Evolutionary conservation across 2,888 invertebrate species (phyloP).

Genomic region (Rhingia rostrata): DNA sequence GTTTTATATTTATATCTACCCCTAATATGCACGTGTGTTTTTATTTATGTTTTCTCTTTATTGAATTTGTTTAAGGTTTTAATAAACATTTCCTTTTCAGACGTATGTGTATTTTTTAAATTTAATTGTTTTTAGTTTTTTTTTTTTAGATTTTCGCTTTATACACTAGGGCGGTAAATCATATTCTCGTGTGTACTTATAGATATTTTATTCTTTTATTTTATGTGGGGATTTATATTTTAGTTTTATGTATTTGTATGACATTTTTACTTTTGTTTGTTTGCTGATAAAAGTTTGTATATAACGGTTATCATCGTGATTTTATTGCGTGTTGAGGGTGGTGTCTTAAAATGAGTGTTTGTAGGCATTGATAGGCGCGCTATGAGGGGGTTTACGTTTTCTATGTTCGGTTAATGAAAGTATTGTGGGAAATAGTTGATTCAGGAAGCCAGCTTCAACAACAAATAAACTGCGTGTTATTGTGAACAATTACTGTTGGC

Average conservation of each 20-base stretch:
- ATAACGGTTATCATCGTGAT: conserved; percentile 9
- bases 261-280: conserved; percentile 39
- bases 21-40: conserved; percentile 64
- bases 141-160: conserved; percentile 1
- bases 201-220: conserved; percentile 16
- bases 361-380: neutral
- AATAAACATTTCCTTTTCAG: conserved; percentile 27
- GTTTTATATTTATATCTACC: conserved; percentile 54
- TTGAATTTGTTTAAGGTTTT: conserved; percentile 56
- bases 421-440: too few species aligned
- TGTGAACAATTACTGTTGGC: too few species aligned
- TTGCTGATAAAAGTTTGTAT: conserved; percentile 8
- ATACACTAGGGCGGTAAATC: conserved; percentile 20
- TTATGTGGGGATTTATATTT: conserved; percentile 31
- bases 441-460: too few species aligned
- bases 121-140: conserved; percentile 9
- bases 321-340: neutral
- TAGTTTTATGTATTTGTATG: conserved; percentile 26
- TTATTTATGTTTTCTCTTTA: conserved; percentile 9
- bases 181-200: conserved; percentile 11
- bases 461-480: too few species aligned
- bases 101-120: conserved; percentile 16
- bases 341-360: neutral
- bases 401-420: neutral
- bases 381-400: too few species aligned